Percentiles rank a stretch among this genome's conserved stretches.
phyloP scores from a whole-genome alignment of 2,797 vertebrate genomes.

The Philypnodon macrostomus region DNA sequence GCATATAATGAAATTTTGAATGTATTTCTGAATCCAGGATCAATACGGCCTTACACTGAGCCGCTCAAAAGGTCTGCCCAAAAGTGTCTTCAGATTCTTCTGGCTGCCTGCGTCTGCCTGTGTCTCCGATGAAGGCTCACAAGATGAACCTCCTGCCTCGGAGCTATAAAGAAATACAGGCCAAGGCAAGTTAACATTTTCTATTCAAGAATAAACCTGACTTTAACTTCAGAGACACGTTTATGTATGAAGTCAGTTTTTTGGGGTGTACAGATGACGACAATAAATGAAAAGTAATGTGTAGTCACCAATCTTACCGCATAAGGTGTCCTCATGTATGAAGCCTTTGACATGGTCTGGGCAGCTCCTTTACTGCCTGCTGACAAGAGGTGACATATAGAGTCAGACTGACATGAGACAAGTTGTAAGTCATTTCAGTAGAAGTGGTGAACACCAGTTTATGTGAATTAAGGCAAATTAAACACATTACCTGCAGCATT shows the following conservation, averaged over 20 bases:
- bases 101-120: background rate
- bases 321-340: slow-evolving; percentile 81
- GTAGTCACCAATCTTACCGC: slow-evolving; percentile 87
- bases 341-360: slow-evolving; percentile 88
- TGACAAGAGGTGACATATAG: slow-evolving; percentile 94
- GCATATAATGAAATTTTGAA: no score
- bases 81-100: background rate
- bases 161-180: slow-evolving; percentile 45
- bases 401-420: slow-evolving; percentile 74
- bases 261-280: slow-evolving; percentile 12
- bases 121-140: slow-evolving; percentile 4
- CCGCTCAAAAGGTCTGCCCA: background rate
- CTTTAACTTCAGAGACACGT: background rate
- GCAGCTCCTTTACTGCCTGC: slow-evolving; percentile 93
- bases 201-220: slow-evolving; percentile 7
- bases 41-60: background rate
- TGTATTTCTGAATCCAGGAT: background rate
- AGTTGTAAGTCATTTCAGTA: slow-evolving; percentile 33
- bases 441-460: slow-evolving; percentile 10
- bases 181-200: slow-evolving; percentile 16
- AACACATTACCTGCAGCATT: slow-evolving; percentile 5
- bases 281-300: slow-evolving; percentile 24
- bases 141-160: slow-evolving; percentile 12
- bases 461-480: slow-evolving; percentile 1
- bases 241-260: slow-evolving; percentile 14